Evolutionary conservation across 2,113 vertebrate genomes (phyloP).

Genomic region (Microcebus griseorufus): DNA sequence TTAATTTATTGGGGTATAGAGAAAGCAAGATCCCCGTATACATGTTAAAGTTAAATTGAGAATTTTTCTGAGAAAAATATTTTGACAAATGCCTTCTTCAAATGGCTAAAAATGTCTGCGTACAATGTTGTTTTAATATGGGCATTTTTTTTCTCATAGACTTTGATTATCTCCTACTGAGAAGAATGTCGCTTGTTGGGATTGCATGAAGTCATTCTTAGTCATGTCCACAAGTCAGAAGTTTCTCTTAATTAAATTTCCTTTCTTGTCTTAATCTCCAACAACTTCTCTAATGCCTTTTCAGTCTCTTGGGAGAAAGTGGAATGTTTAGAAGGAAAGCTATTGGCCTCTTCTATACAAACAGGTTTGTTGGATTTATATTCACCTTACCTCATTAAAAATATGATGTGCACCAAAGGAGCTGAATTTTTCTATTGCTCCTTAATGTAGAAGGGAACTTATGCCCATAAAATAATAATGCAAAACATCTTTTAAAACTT

Average conservation of each 20-base stretch:
- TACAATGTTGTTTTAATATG: neutral
- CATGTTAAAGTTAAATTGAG: slow-evolving; percentile 3
- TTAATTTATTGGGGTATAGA: slow-evolving; percentile 23
- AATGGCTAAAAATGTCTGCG: neutral
- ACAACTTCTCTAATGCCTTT: neutral
- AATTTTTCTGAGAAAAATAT: neutral
- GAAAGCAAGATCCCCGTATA: neutral
- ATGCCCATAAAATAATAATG: neutral
- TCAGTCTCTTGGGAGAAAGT: neutral
- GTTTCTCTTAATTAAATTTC: neutral
- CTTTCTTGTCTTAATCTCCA: neutral
- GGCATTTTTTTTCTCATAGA: neutral
- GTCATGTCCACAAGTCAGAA: neutral
- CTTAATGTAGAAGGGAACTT: neutral
- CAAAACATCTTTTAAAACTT: neutral
- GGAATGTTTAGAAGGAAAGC: neutral
- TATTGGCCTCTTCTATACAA: neutral
- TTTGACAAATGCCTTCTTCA: neutral
- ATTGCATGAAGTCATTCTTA: neutral
- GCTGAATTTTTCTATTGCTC: neutral
- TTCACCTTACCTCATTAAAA: neutral
- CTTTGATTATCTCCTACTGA: neutral
- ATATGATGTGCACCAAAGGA: neutral
- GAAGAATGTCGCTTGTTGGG: neutral
- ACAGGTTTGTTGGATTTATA: neutral